phyloP scores from a whole-genome alignment of 2,888 invertebrate genomes.

The Brenthis hecate region DNA sequence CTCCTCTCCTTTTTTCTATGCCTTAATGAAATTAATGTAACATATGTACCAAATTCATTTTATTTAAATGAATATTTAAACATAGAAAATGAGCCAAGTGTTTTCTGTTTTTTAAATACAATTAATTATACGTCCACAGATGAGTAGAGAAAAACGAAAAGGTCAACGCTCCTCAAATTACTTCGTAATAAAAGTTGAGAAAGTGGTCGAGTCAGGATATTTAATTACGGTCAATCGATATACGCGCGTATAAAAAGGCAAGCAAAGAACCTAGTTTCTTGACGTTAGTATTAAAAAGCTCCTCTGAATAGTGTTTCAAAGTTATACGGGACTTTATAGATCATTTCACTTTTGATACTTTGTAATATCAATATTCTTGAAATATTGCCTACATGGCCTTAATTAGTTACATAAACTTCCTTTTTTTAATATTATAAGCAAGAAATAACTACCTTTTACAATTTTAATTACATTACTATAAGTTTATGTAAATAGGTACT shows the following conservation, averaged over 20 bases:
- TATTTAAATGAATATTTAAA: neutral
- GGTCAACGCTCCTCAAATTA: slow-evolving; percentile 9
- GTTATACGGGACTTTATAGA: neutral
- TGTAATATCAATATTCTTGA: too few relatives aligned
- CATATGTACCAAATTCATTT: too few relatives aligned
- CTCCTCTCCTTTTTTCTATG: too few relatives aligned
- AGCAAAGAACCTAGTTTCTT: neutral
- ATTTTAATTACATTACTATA: too few relatives aligned
- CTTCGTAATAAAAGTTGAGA: slow-evolving; percentile 11
- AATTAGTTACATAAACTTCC: too few relatives aligned
- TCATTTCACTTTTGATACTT: neutral
- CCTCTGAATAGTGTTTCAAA: slow-evolving; percentile 1
- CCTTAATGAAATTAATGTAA: too few relatives aligned
- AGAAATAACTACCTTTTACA: too few relatives aligned
- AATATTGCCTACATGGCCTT: too few relatives aligned
- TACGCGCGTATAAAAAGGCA: neutral
- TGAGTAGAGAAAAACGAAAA: slow-evolving; percentile 7
- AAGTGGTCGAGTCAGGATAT: slow-evolving; percentile 10
- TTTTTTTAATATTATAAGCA: too few relatives aligned
- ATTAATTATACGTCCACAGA: slow-evolving; percentile 7
- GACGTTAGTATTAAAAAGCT: slow-evolving; percentile 1
- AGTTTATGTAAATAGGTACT: too few relatives aligned
- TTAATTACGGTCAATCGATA: slow-evolving; percentile 10
- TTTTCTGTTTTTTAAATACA: neutral
- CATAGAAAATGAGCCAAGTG: neutral